Evolutionary conservation across 92 coral and sea anemone genomes (phyloP).

Genomic region (Hydrozoanthus gracilis): DNA sequence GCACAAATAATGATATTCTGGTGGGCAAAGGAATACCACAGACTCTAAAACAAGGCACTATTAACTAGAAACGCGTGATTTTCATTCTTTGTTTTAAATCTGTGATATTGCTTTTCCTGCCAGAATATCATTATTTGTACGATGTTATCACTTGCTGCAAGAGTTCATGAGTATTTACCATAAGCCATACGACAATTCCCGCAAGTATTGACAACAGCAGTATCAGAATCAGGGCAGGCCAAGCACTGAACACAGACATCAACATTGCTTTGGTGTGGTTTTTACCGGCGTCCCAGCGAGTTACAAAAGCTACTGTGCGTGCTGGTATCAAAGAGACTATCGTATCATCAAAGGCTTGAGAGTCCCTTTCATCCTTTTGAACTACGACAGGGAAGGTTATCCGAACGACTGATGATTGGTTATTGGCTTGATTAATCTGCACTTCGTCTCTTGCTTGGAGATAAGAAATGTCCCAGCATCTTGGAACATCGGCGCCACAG

Average conservation of each 20-base stretch:
- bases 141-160: not conserved
- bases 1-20: no score
- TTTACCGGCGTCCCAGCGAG: slow-evolving; percentile 30
- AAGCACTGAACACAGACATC: slow-evolving; percentile 37
- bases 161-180: slow-evolving; percentile 24
- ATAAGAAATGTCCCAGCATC: slow-evolving; percentile 13
- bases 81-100: no score
- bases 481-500: not conserved
- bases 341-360: not conserved
- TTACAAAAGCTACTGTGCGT: slow-evolving; percentile 51
- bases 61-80: no score
- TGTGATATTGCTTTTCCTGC: no score
- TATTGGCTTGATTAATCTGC: not conserved
- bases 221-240: slow-evolving; percentile 53
- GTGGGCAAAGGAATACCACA: no score
- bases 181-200: slow-evolving; percentile 48
- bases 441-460: not conserved
- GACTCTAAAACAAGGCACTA: no score
- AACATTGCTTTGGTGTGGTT: slow-evolving; percentile 32
- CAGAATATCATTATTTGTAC: no score
- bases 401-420: not conserved
- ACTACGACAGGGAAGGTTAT: slow-evolving; percentile 6
- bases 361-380: not conserved
- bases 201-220: slow-evolving; percentile 41
- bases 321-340: slow-evolving; percentile 47